Evolutionary conservation across 2,888 invertebrate species (phyloP).

Genomic region (Molorchus minor): DNA sequence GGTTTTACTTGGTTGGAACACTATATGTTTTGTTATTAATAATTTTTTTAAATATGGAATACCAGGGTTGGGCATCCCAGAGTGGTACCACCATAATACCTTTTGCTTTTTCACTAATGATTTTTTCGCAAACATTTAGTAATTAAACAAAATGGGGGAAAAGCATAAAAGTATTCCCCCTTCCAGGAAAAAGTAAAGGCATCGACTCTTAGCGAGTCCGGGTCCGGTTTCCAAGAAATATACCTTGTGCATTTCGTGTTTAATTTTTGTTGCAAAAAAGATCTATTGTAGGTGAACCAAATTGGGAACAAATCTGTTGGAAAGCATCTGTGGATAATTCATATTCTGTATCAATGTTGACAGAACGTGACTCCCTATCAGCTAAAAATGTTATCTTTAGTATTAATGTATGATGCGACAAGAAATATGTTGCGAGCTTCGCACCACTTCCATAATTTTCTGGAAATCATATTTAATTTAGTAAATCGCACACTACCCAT

Average conservation of each 20-base stretch:
- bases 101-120: slow-evolving; percentile 28
- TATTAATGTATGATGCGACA: slow-evolving; percentile 22
- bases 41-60: slow-evolving; percentile 22
- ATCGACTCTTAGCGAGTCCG: slow-evolving; percentile 26
- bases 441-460: slow-evolving; percentile 37
- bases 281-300: slow-evolving; percentile 39
- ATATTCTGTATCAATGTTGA: slow-evolving; percentile 19
- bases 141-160: slow-evolving; percentile 32
- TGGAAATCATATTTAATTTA: slow-evolving; percentile 35
- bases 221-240: slow-evolving; percentile 43
- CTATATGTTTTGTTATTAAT: background rate
- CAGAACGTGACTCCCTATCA: slow-evolving; percentile 16
- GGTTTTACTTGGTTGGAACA: slow-evolving; percentile 9
- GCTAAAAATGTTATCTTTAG: slow-evolving; percentile 26
- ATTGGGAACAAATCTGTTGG: slow-evolving; percentile 28
- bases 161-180: slow-evolving; percentile 31
- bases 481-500: slow-evolving; percentile 35
- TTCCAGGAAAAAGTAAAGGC: slow-evolving; percentile 36
- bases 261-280: too few relatives aligned
- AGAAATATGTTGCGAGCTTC: slow-evolving; percentile 25
- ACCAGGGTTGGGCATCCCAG: slow-evolving; percentile 35
- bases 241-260: slow-evolving; percentile 45
- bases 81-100: slow-evolving; percentile 35
- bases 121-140: slow-evolving; percentile 31
- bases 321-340: slow-evolving; percentile 17